These are phyloP conservation scores for Lasioglossum oenotherae DNA, from an alignment of 2,888 invertebrate species.

Conservation along the genomic window DNA sequence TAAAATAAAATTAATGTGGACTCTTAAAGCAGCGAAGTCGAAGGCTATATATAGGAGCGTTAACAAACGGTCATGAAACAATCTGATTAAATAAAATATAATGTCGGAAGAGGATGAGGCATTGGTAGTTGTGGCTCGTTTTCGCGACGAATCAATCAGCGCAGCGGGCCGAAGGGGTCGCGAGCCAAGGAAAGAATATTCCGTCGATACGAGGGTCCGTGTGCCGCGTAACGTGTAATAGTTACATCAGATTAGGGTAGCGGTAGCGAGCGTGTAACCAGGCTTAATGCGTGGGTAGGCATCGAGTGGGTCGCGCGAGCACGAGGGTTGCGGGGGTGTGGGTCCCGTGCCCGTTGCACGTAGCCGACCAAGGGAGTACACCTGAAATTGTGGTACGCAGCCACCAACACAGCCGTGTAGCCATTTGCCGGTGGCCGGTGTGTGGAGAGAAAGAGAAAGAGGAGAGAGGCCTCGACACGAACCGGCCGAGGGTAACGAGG, in stretches of 20 bases:
- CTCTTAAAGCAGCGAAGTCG: background rate
- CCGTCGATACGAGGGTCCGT: conserved; percentile 42
- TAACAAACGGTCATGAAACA: background rate
- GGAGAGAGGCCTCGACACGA: conserved; percentile 58
- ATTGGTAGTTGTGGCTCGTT: background rate
- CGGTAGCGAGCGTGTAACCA: conserved; percentile 74
- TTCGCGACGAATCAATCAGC: conserved; percentile 38
- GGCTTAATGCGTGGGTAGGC: conserved; percentile 75
- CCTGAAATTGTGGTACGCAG: conserved; percentile 47
- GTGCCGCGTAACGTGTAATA: conserved; percentile 78
- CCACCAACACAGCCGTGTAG: conserved; percentile 25
- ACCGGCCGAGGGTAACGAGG: conserved; percentile 66
- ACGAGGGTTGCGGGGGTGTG: conserved; percentile 45
- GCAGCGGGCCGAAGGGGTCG: background rate
- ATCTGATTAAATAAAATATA: background rate
- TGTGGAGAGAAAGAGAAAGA: background rate
- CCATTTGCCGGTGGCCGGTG: conserved; percentile 40
- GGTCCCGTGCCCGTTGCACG: conserved; percentile 60
- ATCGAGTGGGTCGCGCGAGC: conserved; percentile 56
- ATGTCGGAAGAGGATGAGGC: background rate
- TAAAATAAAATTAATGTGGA: background rate
- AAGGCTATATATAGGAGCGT: background rate
- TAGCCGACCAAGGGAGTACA: conserved; percentile 45
- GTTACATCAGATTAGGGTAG: conserved; percentile 80
- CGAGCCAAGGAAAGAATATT: conserved; percentile 34